Conservation (phyloP, 1,140 invertebrate species). For the Eriosoma lanigerum region DNA sequence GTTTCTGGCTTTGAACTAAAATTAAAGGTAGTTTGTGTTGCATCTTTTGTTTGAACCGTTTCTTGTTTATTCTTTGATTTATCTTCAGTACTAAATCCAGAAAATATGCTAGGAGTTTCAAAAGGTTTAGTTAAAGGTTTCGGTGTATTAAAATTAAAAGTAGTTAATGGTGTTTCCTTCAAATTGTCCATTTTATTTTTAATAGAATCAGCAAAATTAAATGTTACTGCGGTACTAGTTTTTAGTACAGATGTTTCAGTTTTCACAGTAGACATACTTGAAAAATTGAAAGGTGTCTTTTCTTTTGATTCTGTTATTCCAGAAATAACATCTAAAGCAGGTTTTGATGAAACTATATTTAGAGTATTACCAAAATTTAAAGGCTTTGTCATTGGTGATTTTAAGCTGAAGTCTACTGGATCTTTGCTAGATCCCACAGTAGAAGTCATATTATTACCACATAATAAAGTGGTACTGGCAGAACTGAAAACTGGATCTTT, state of each 20-base stretch:
- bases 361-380: background rate
- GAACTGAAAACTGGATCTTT: background rate
- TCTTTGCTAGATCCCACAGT: background rate
- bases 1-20: slow-evolving; percentile 36
- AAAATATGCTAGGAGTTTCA: slow-evolving; percentile 7
- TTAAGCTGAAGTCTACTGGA: slow-evolving; percentile 32
- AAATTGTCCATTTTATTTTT: slow-evolving; percentile 28
- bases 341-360: background rate
- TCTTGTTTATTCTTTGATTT: slow-evolving; percentile 16
- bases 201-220: slow-evolving; percentile 25
- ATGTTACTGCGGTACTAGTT: background rate
- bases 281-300: slow-evolving; percentile 7
- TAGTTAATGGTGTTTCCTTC: background rate
- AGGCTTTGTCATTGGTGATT: background rate
- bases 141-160: background rate
- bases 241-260: background rate
- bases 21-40: slow-evolving; percentile 12
- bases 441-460: background rate
- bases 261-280: background rate
- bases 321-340: slow-evolving; percentile 19
- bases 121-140: background rate
- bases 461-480: background rate
- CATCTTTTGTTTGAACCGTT: background rate
- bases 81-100: slow-evolving; percentile 10
- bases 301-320: slow-evolving; percentile 5